Base-by-base conservation (phyloP, 2,113 vertebrate species). In the Brachyhypopomus gauderio region DNA sequence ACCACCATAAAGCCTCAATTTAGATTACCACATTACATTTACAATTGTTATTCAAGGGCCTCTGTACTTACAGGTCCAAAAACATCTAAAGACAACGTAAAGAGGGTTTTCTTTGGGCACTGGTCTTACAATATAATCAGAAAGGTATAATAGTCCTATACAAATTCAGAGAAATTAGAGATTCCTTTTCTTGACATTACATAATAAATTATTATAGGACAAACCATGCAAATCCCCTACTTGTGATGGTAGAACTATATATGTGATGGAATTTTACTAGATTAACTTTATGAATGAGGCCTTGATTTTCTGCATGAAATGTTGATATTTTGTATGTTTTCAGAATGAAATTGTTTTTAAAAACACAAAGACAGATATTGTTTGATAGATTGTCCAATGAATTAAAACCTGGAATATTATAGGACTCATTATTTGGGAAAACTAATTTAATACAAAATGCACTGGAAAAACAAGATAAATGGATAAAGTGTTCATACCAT, bases 261-360 rank as follows among this genome's bases (percentile, higher is more conserved):
- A 67, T 36, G 45, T 52, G 6, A 77, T 71, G 38, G 25, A 36
- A 78, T n/a, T 58, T 78, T 14, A 52, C 67, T 63, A 72, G 30
- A 73, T 77, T 16, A 73, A 69, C 45, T 81, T 74, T 80, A 86
- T 83, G 38, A 86, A 69, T 34, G 34, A 58, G 77, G 83, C 86
- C 75, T 69, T 25, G 75, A 85, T 79, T 73, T 83, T 71, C 6
- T 88, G 88, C 88, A 90, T 90, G 87, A 89, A 72, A 84, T 79
- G 38, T 81, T 36, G 66, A n/a, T 79, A 64, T 76, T 82, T 81
- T 81, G 1, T 74, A 71, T 80, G 83, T 84, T 75, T 83, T 70
- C 72, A 22, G 76, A 58, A 56, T 75, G 3, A 72, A 62, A 30
- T 22, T 45, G 30, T 80, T 73, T 75, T 60, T 80, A 63, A 34